Evolutionary conservation across 2,797 vertebrate species (phyloP).

Genomic region (Falco rusticolus): DNA sequence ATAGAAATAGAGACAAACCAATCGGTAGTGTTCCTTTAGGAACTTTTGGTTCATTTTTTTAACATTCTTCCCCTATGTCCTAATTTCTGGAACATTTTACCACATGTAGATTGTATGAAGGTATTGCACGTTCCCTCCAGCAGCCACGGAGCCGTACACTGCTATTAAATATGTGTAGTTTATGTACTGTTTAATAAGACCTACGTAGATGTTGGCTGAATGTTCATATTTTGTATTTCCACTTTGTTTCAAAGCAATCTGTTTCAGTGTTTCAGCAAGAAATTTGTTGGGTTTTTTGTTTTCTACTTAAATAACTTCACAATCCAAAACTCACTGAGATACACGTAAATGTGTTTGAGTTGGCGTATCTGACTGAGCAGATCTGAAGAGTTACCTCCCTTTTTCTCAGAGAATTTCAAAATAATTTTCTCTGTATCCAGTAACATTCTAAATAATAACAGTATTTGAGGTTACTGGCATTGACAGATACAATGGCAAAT

Average conservation of each 20-base stretch:
- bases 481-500: background rate
- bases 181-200: background rate
- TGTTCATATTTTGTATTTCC: background rate
- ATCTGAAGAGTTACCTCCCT: background rate
- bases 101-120: fast-evolving
- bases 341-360: background rate
- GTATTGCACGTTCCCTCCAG: background rate
- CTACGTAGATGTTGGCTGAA: background rate
- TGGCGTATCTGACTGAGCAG: background rate
- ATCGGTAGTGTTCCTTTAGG: background rate
- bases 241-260: background rate
- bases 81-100: background rate
- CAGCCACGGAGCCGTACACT: background rate
- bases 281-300: background rate
- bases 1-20: background rate
- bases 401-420: background rate
- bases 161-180: background rate
- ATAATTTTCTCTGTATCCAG: background rate
- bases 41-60: background rate
- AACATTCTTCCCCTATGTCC: background rate
- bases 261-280: background rate
- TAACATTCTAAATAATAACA: background rate
- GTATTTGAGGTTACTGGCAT: background rate
- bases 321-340: background rate
- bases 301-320: background rate